A percentile compares a stretch with the other conserved stretches of the same genome.
Evolutionary conservation across 1,140 invertebrate genomes (phyloP).

Genomic region (Caenorhabditis remanei): DNA sequence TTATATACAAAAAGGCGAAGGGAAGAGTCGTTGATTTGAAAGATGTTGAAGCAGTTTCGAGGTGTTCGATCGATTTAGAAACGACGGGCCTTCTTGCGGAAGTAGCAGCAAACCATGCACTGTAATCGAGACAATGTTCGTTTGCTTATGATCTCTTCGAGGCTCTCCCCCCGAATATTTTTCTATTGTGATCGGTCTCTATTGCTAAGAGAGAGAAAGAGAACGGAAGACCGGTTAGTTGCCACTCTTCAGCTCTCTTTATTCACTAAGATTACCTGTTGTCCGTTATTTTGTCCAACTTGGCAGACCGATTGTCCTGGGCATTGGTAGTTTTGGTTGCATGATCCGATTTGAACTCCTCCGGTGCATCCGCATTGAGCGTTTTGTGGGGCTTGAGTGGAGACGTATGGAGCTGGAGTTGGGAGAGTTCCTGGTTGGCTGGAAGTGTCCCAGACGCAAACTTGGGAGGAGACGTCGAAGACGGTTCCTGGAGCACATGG

Average conservation of each 20-base stretch:
- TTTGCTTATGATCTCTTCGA: conserved; percentile 52
- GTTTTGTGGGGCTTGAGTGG: conserved; percentile 66
- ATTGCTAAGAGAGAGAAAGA: conserved; percentile 4
- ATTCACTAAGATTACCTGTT: conserved; percentile 61
- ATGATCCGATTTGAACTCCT: conserved; percentile 75
- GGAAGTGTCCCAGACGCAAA: conserved; percentile 74
- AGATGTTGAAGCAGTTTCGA: not conserved
- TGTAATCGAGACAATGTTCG: conserved; percentile 60
- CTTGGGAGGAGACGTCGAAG: conserved; percentile 73
- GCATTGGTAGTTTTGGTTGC: conserved; percentile 75
- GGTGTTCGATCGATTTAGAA: conserved; percentile 56
- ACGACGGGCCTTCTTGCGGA: conserved; percentile 68
- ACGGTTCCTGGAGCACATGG: conserved; percentile 76
- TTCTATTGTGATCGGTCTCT: conserved; percentile 38
- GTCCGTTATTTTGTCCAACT: conserved; percentile 67
- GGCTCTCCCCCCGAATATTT: not conserved
- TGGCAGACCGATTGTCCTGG: conserved; percentile 76
- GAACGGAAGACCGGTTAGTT: conserved; percentile 22
- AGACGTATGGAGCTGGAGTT: conserved; percentile 67
- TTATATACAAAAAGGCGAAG: conserved; percentile 45
- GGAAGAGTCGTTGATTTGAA: conserved; percentile 20
- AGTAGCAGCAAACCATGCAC: conserved; percentile 73
- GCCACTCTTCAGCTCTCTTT: not conserved
- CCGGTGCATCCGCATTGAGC: conserved; percentile 70
- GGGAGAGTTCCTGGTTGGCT: conserved; percentile 66